Percentiles rank a stretch among this genome's conserved stretches.
Conservation (phyloP, 2,888 invertebrate genomes). For the Shargacucullia verbasci region DNA sequence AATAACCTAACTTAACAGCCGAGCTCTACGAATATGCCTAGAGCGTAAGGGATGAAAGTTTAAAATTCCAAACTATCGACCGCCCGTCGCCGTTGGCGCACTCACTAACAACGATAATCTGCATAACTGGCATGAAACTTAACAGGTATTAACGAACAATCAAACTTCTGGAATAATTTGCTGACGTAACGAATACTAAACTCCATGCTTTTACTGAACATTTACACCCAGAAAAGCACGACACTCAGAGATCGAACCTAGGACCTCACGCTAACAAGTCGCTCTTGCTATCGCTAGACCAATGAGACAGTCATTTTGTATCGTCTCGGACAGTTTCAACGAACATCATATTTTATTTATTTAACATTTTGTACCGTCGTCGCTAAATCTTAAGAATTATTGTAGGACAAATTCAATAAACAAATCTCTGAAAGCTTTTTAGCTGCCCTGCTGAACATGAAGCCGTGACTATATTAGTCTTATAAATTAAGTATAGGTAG, state of each 20-base stretch:
- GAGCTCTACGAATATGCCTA: neutral
- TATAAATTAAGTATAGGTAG: too few species aligned
- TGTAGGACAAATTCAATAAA: too few species aligned
- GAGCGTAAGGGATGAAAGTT: neutral
- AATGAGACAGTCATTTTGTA: neutral
- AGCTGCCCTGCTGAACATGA: too few species aligned
- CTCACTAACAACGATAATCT: slow-evolving; percentile 13
- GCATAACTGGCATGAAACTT: slow-evolving; percentile 9
- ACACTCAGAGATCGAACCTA: too few species aligned
- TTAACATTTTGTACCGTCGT: neutral
- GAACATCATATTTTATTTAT: too few species aligned
- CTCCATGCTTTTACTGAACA: too few species aligned
- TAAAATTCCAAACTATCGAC: slow-evolving; percentile 3
- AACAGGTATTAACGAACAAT: slow-evolving; percentile 27
- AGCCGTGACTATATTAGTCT: too few species aligned
- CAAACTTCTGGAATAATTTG: slow-evolving; percentile 3
- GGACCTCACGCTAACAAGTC: too few species aligned
- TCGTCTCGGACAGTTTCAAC: neutral
- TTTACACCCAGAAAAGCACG: too few species aligned
- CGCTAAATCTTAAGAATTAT: neutral
- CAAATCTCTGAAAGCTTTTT: too few species aligned
- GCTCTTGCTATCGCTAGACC: too few species aligned
- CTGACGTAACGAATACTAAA: too few species aligned
- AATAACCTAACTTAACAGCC: neutral
- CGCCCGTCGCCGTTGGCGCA: neutral